phyloP scores from a whole-genome alignment of 2,113 vertebrate genomes.

The Arothron firmamentum region DNA sequence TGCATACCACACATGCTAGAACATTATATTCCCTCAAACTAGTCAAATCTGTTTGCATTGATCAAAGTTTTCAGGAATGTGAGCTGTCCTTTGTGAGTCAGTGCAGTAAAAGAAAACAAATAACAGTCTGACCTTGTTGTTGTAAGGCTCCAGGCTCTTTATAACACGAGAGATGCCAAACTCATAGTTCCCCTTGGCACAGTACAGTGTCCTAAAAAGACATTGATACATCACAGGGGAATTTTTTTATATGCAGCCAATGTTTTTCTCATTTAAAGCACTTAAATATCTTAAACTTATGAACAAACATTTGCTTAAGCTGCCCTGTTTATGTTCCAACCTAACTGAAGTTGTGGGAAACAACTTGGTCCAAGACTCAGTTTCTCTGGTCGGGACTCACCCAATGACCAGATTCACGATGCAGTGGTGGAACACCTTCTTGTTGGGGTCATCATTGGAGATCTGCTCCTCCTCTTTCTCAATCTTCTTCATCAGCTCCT shows the following conservation, averaged over 20 bases:
- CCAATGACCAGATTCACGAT: constrained; percentile 98
- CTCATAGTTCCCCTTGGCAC: constrained; percentile 94
- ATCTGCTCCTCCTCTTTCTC: constrained; percentile 95
- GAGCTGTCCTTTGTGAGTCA: not conserved
- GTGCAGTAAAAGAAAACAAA: too few species aligned
- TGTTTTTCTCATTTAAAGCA: too few species aligned
- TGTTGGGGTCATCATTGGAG: constrained; percentile 86
- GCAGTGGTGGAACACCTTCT: constrained; percentile 92
- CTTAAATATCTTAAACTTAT: too few species aligned
- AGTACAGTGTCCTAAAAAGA: constrained; percentile 82
- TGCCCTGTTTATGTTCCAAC: not conserved
- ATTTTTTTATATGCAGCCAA: not conserved
- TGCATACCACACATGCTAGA: not conserved
- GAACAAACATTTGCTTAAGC: not conserved
- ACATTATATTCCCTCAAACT: not conserved
- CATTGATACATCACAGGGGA: not conserved
- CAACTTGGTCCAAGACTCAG: not conserved
- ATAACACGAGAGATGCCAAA: constrained; percentile 95
- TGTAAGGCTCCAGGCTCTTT: constrained; percentile 94
- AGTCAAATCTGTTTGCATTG: not conserved
- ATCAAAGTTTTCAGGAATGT: not conserved
- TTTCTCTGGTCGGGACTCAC: constrained; percentile 51
- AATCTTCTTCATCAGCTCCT: constrained; percentile 94
- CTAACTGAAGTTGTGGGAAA: not conserved
- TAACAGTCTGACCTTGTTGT: constrained; percentile 80